Evolutionary conservation across 2,797 vertebrate species (phyloP), one percentile per base, ranked within the genome.

Genomic region (Benthosema pterotum): DNA sequence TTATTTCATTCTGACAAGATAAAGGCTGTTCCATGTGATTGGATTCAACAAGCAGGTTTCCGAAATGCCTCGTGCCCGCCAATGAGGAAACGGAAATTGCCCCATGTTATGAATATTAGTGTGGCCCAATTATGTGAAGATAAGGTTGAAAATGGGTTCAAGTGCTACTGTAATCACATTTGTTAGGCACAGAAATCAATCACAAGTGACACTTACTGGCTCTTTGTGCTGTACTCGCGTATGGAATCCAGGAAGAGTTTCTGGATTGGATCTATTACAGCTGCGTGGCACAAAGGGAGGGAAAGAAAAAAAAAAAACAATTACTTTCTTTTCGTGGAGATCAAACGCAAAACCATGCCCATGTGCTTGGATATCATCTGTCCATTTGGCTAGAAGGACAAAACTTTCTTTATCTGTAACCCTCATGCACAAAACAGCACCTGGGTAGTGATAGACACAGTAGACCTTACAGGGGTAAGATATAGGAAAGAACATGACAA

Each of bases 201-300:
- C 11, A 28, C 15, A 45, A 2, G 38, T 12, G 18, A 59, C 4
- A 91, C 94, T 94, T 84, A 98, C 97, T 90, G 89, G 93, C 94
- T 95, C 73, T 93, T 93, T 0, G 91, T 67, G 52, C 83, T 93
- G 76, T 98, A 99, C 18, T 94, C 92, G 38, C 91, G 93, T 65
- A 99, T 95, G 77, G 96, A 95, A 78, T 98, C 95, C 78, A 99
- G 15, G 60, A 98, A 99, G 17, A 99, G 93, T 80, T 96, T 97
- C 90, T 98, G 95, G 72, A 99, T 76, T 0, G 97, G 97, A 79
- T 99, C 97, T 2, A 98, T 87, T 45, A 91, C 93, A 91, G 58
- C 91, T 92, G 79, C 47, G 49, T 69, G 63, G 65, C 38, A 84
- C n/a, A 82, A 13, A 6, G 4, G 51, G 14, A 53, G 14, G 6